Evolutionary conservation across 2,888 invertebrate genomes (phyloP).

Genomic region (Elgonia sp.): DNA sequence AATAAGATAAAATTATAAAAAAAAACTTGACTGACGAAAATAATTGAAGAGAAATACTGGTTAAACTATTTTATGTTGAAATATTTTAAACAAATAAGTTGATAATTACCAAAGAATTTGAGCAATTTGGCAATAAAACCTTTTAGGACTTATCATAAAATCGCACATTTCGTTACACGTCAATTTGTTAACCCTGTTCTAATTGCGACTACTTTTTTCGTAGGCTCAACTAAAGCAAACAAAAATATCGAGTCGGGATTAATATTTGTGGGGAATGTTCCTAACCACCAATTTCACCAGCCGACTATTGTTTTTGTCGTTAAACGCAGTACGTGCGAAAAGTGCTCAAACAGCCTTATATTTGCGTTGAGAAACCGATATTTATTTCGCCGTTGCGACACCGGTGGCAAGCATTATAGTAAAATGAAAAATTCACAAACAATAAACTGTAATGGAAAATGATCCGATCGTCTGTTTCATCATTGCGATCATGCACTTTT

Average conservation of each 20-base stretch:
- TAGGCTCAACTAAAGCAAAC: too few species aligned
- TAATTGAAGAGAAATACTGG: too few species aligned
- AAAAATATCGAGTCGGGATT: slow-evolving; percentile 2
- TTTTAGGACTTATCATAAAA: not conserved
- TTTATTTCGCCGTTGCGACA: slow-evolving; percentile 69
- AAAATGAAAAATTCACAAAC: slow-evolving; percentile 61
- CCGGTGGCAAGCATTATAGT: slow-evolving; percentile 40
- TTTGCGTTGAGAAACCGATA: slow-evolving; percentile 72
- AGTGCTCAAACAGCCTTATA: slow-evolving; percentile 54
- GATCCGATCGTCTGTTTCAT: slow-evolving; percentile 54
- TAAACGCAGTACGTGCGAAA: slow-evolving; percentile 67
- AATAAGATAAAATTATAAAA: too few species aligned
- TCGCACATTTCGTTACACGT: not conserved
- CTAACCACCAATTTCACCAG: slow-evolving; percentile 62
- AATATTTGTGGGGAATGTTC: slow-evolving; percentile 39
- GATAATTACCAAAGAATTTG: not conserved
- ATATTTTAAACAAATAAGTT: not conserved
- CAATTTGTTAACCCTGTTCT: not conserved
- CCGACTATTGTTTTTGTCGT: slow-evolving; percentile 60
- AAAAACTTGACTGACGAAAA: too few species aligned
- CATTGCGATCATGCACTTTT: slow-evolving; percentile 65
- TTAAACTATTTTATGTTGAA: not conserved
- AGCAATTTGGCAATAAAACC: not conserved
- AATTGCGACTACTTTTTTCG: slow-evolving; percentile 10
- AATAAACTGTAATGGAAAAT: slow-evolving; percentile 55